Base-by-base conservation (phyloP, 2,888 invertebrate genomes). In the Himalopsyche japonica region DNA sequence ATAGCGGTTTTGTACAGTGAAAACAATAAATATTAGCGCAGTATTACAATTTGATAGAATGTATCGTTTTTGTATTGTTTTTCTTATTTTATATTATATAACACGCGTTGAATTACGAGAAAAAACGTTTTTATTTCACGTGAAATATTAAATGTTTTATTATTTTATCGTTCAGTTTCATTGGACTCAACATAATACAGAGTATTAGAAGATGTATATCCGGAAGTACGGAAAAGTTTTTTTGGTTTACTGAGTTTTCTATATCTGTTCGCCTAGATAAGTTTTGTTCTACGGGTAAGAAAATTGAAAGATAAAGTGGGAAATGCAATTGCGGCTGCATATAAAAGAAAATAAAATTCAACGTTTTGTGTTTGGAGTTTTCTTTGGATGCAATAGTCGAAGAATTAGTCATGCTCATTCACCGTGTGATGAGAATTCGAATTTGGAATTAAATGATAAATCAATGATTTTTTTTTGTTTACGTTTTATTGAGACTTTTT, bases 301-400 rank as follows among this genome's bases (percentile, higher is more conserved):
- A 83, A 83, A 83, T 83, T 83, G 83, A 80, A 83, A 83, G 79
- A 79, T 83, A 80, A 83, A 83, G 83, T 79, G 83, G 79, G 32
- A 83, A 83, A 83, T 83, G 83, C 70, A 80, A 83, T 83, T 79
- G 83, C 32, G 79, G 82, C 64, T 57, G 15, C 43, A 79, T 3
- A 70, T 30, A 27, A 27, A 27, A 27, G 20, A 27, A 27, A 70
- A 70, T 70, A 70, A 24, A 70, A 70, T 15, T 24, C 37, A 24
- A 79, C 78, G 32, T 82, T 70, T 49, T 30, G 34, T 78, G 43
- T 15, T 47, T n/a, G 15, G 5, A 30, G 30, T 15, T 15, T 24
- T 27, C 70, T 27, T 70, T 27, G 1, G 27, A 70, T 70, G 30
- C 30, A 70, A 27, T 70, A 15, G 3, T 12, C 1, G 24, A 10